Evolutionary conservation across 2,797 vertebrate genomes (phyloP).

Genomic region (Hemibagrus guttatus): DNA sequence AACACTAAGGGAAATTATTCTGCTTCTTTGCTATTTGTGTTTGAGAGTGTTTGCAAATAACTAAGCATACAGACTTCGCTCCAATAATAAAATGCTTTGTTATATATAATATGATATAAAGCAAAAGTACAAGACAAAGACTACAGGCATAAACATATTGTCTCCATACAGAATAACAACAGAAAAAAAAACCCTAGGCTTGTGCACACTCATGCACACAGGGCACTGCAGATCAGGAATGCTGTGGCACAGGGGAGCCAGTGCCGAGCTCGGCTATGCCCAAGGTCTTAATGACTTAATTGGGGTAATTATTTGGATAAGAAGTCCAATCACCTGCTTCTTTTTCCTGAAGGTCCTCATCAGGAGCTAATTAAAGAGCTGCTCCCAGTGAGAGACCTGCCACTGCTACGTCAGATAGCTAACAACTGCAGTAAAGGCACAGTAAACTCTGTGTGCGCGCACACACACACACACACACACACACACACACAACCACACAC

Average conservation of each 20-base stretch:
- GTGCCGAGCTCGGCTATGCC: slow-evolving; percentile 65
- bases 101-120: slow-evolving; percentile 17
- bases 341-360: slow-evolving; percentile 78
- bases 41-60: slow-evolving; percentile 32
- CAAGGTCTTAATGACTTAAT: slow-evolving; percentile 77
- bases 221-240: slow-evolving; percentile 53
- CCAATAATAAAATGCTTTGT: slow-evolving; percentile 23
- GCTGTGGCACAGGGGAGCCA: slow-evolving; percentile 67
- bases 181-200: not conserved
- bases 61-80: slow-evolving; percentile 15
- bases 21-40: slow-evolving; percentile 39
- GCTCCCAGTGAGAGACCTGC: slow-evolving; percentile 68
- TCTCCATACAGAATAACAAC: slow-evolving; percentile 10
- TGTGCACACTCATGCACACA: slow-evolving; percentile 37
- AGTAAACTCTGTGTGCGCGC: slow-evolving; percentile 25
- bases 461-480: slow-evolving; percentile 20
- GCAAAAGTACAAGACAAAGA: not conserved
- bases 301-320: slow-evolving; percentile 79
- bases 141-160: not conserved
- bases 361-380: slow-evolving; percentile 78
- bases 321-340: slow-evolving; percentile 76
- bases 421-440: slow-evolving; percentile 41
- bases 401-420: slow-evolving; percentile 49
- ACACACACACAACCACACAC: slow-evolving; percentile 29
- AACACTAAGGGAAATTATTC: slow-evolving; percentile 59